Evolutionary conservation across 92 coral and sea anemone species (phyloP).

Genomic region (Umimayanthus chanpuru): DNA sequence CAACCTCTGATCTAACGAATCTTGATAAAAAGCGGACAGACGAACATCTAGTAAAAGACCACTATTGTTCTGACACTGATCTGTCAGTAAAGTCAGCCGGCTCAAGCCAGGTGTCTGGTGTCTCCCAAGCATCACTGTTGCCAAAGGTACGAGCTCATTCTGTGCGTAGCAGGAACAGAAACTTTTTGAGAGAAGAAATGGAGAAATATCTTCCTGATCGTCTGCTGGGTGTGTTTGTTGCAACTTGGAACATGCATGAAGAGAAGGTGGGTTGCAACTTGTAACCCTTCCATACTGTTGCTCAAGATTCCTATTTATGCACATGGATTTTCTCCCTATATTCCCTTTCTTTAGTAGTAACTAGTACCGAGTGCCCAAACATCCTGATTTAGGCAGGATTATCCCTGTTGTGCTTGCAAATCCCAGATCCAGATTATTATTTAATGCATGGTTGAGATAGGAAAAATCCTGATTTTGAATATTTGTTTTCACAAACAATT

Average conservation of each 20-base stretch:
- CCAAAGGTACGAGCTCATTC: slow-evolving; percentile 80
- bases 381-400: too few relatives aligned
- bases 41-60: slow-evolving; percentile 31
- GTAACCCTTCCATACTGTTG: neutral
- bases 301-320: too few relatives aligned
- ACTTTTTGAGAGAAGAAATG: slow-evolving; percentile 91
- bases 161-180: slow-evolving; percentile 83
- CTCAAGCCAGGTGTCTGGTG: slow-evolving; percentile 56
- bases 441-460: too few relatives aligned
- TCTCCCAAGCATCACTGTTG: slow-evolving; percentile 58
- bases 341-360: too few relatives aligned
- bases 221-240: slow-evolving; percentile 81
- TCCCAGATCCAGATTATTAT: too few relatives aligned
- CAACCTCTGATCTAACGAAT: slow-evolving; percentile 59
- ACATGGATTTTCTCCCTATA: too few relatives aligned
- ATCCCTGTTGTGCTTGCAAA: too few relatives aligned
- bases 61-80: slow-evolving; percentile 75
- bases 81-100: slow-evolving; percentile 53
- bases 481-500: too few relatives aligned
- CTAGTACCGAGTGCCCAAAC: too few relatives aligned
- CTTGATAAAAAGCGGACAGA: slow-evolving; percentile 40
- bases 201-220: slow-evolving; percentile 88
- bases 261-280: slow-evolving; percentile 76
- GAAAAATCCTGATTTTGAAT: too few relatives aligned
- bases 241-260: slow-evolving; percentile 99